Evolutionary conservation across 2,888 invertebrate genomes (phyloP), one percentile per base, ranked within the genome.

Genomic region (Erannis defoliaria): DNA sequence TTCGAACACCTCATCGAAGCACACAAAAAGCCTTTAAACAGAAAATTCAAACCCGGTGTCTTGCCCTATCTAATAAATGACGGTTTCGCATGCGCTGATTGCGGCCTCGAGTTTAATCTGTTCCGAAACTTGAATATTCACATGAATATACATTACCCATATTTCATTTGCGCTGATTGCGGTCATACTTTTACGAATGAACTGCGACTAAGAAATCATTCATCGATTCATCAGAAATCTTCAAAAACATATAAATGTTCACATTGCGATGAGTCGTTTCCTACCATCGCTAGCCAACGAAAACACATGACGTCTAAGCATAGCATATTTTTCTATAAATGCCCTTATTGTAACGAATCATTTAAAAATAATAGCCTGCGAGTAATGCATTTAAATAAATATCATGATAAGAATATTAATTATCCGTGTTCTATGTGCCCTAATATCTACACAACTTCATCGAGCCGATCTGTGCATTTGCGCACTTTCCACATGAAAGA

Each of bases 341-440:
- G 62, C 14, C 54, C 62, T 10, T 48, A 60, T 21, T 60, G 60
- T 9, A 18, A 78, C 54, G 79, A 78, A 16, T 75, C 73, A 0
- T 86, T 86, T 33, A 80, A 80, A 66, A 63, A 73, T 0, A 85
- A 85, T 51, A 66, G 70, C 0, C 76, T 80, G 21, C 73, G 85
- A 61, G 63, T 73, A 5, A 77, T 67, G 12, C 79, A 79, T 67
- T 42, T 60, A 14, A 60, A 60, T 26, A 26, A 55, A 31, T n/a
- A 66, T 18, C 61, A 61, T 23, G 18, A 43, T 50, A 49, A 77
- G 48, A 84, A 82, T 35, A 73, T 88, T 0, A 85, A 87, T 19
- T 91, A 89, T 46, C 82, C 84, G 0, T 91, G 91, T 59, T 81
- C 80, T 19, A 70, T 87, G n/a, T 91, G 91, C 54, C 43, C 84